These are phyloP conservation scores for Masnerella sp. DNA, from an alignment of 2,888 invertebrate species.

Conservation along the genomic window DNA sequence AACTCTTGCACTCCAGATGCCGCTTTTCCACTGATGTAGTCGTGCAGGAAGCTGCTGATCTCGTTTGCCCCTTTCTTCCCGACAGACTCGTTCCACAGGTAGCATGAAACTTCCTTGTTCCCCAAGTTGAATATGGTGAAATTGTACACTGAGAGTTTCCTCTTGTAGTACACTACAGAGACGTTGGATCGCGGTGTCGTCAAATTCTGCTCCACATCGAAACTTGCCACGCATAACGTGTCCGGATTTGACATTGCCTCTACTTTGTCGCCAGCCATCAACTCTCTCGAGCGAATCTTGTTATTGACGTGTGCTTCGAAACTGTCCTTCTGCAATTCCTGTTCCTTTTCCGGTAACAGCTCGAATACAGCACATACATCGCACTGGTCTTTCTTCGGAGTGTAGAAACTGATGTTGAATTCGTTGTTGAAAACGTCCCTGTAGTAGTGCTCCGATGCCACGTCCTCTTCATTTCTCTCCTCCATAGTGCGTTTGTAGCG, in stretches of 20 bases:
- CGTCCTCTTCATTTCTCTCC: too few species aligned
- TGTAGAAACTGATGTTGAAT: conserved; percentile 31
- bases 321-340: not conserved
- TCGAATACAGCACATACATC: conserved; percentile 16
- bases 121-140: conserved; percentile 31
- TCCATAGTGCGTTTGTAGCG: too few species aligned
- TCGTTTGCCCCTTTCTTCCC: conserved; percentile 50
- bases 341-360: not conserved
- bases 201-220: conserved; percentile 4
- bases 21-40: conserved; percentile 3
- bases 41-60: conserved; percentile 48
- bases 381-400: conserved; percentile 35
- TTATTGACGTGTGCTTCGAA: conserved; percentile 13
- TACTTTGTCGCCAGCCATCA: conserved; percentile 8
- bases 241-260: not conserved
- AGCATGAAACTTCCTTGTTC: conserved; percentile 32
- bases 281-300: conserved; percentile 8
- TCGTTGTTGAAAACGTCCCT: conserved; percentile 23
- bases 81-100: conserved; percentile 56
- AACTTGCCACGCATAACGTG: not conserved
- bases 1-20: conserved; percentile 5
- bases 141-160: conserved; percentile 33
- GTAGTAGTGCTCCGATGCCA: conserved; percentile 20
- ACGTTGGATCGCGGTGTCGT: not conserved
- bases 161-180: conserved; percentile 15